Evolutionary conservation across 1,140 invertebrate species (phyloP), one percentile per base, ranked within the genome.

Genomic region (Saxidomus purpurata): DNA sequence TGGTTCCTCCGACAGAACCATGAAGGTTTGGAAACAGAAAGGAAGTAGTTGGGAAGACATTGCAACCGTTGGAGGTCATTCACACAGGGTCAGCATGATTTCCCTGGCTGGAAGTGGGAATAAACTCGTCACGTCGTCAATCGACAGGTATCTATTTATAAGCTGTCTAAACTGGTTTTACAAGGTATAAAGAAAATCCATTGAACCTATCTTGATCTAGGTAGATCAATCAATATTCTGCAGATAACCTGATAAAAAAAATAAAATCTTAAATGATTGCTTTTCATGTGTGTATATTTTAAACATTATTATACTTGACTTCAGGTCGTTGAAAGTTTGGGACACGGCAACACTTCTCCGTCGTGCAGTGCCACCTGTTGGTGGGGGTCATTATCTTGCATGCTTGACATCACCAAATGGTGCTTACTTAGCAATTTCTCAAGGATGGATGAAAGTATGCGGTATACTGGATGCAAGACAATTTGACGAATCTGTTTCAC

Each of bases 321-420:
- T n/a, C 28, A 88, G 86, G 40, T 81, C 86, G n/a, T 38, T 88
- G 61, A 80, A 81, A 22, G 77, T 88, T 8, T 81, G 86, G 86
- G 59, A 88, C 77, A 67, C 71, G 6, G 25, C 61, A 36, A 55
- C 86, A 1, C 77, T 88, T 40, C 59, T 81, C 0, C 49, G 47
- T 0, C 76, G 86, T 19, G 59, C 49, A 8, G 59, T 81, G 4
- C 86, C 76, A 1, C 76, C 86, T 31, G 86, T 88, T 28, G 77
- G 59, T 4, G 63, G 77, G 2, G 47, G 49, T 17, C 77, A 81
- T 52, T 88, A 80, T 40, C 4, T 79, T 13, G 40, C 63, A 25
- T 88, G 76, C 38, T 25, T 52, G 17, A 49, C 40, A 40, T 88
- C 86, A 80, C 52, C 49, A 13, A 28, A 67, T 34, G 76, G 77